Base-by-base conservation (phyloP, 2,797 vertebrate species). In the Leptodactylus fallax region DNA sequence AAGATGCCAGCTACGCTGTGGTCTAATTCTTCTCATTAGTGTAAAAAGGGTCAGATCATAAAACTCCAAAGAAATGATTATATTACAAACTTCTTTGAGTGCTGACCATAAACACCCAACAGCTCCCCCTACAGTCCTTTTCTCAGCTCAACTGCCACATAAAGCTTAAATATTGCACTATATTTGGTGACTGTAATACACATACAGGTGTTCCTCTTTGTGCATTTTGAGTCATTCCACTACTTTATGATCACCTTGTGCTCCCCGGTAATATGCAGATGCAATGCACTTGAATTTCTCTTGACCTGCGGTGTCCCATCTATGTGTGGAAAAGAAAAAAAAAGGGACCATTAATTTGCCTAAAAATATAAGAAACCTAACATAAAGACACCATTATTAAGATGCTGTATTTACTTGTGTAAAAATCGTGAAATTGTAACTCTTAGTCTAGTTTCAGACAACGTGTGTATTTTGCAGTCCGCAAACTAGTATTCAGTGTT, bases 211-310 rank as follows among this genome's bases (percentile, higher is more conserved):
- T 36, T 36, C 4, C 36, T 36, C 36, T 36, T 36, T 36, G 4
- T 36, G 36, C 4, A 6, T 7, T 58, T 58, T 65, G 12, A 12
- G 21, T 51, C 7, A 65, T 55, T 45, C 6, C n/a, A 45, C 11
- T 45, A 61, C 8, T 74, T 8, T 25, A 58, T 8, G 23, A 51
- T 86, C 19, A 98, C 97, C 97, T 91, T 98, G 96, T 88, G 97
- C 96, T 21, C 97, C 97, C 93, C 96, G 93, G 93, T 98, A 98
- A 92, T 98, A 99, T 56, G 97, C 95, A 85, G 97, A 97, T 4
- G 97, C 96, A 12, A 98, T 97, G 91, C 97, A 98, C 92, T 98
- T 98, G 93, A 98, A 98, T 92, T 98, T 98, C 90, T 99, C 97
- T 92, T 98, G 97, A 21, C 98, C 98, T 0, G 97, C 97, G 21